phyloP scores from a whole-genome alignment of 2,888 invertebrate species.

The Plagiodera versicolora region DNA sequence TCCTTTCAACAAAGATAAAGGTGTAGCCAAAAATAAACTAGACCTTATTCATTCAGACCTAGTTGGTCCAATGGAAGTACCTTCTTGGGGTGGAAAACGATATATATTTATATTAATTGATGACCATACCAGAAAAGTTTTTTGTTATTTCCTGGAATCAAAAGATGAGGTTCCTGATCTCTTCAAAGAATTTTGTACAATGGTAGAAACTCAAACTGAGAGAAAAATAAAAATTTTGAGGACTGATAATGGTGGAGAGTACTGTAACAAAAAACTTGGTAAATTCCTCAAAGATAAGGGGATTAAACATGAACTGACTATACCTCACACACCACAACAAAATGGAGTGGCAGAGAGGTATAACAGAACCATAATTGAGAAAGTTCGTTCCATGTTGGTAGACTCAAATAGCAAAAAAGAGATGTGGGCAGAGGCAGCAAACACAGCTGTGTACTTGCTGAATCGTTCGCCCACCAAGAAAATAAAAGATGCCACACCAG shows the following conservation, averaged over 20 bases:
- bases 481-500: conserved; percentile 19
- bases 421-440: conserved; percentile 29
- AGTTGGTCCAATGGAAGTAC: too few relatives aligned
- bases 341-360: conserved; percentile 14
- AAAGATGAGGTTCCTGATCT: conserved; percentile 24
- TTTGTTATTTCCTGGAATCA: conserved; percentile 23
- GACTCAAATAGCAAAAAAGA: conserved; percentile 1
- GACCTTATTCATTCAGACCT: too few relatives aligned
- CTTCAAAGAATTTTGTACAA: too few relatives aligned
- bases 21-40: conserved; percentile 17
- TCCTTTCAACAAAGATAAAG: conserved; percentile 46
- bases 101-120: too few relatives aligned
- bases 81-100: too few relatives aligned
- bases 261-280: conserved; percentile 12
- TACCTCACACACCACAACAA: conserved; percentile 10
- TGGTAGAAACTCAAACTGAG: conserved; percentile 16
- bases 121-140: conserved; percentile 21
- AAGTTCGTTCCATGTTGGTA: conserved; percentile 32
- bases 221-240: not conserved
- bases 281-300: conserved; percentile 1
- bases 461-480: conserved; percentile 28
- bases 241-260: conserved; percentile 16
- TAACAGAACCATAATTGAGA: conserved; percentile 34
- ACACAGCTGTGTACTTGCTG: conserved; percentile 30
- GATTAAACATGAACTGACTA: conserved; percentile 10